A percentile compares a stretch with the other conserved stretches of the same genome.
phyloP scores from a whole-genome alignment of 2,888 invertebrate genomes.

The Drosophila niveifrons region DNA sequence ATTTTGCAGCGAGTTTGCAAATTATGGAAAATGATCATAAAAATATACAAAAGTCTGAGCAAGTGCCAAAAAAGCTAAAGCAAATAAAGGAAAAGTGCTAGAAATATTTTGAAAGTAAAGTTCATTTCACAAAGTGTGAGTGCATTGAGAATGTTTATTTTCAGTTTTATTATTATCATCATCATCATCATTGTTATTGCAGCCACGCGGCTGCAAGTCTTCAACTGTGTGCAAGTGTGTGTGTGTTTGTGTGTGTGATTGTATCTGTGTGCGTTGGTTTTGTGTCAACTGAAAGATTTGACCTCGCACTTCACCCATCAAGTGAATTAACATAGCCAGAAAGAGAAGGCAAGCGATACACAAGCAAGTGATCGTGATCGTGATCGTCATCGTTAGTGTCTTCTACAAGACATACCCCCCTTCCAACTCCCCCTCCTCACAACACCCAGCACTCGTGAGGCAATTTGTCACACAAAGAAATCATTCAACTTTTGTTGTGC shows the following conservation, averaged over 20 bases:
- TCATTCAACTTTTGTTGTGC: conserved; percentile 60
- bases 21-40: conserved; percentile 54
- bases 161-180: conserved; percentile 31
- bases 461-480: conserved; percentile 80
- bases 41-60: conserved; percentile 41
- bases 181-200: conserved; percentile 38
- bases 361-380: conserved; percentile 41
- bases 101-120: conserved; percentile 32
- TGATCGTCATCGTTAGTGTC: conserved; percentile 33
- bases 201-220: conserved; percentile 7
- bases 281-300: conserved; percentile 79
- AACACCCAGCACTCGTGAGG: neutral
- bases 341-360: neutral
- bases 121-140: conserved; percentile 41
- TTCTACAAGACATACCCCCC: neutral
- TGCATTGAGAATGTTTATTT: conserved; percentile 45
- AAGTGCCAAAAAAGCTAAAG: conserved; percentile 48
- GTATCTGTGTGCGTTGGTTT: conserved; percentile 52
- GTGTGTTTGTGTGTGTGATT: conserved; percentile 16
- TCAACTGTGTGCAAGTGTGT: conserved; percentile 9
- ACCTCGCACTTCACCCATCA: conserved; percentile 83
- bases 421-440: neutral
- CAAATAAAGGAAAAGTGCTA: conserved; percentile 30
- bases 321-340: conserved; percentile 65
- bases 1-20: conserved; percentile 29